Conservation (phyloP, 2,113 vertebrate genomes). For the Plectropomus leopardus region DNA sequence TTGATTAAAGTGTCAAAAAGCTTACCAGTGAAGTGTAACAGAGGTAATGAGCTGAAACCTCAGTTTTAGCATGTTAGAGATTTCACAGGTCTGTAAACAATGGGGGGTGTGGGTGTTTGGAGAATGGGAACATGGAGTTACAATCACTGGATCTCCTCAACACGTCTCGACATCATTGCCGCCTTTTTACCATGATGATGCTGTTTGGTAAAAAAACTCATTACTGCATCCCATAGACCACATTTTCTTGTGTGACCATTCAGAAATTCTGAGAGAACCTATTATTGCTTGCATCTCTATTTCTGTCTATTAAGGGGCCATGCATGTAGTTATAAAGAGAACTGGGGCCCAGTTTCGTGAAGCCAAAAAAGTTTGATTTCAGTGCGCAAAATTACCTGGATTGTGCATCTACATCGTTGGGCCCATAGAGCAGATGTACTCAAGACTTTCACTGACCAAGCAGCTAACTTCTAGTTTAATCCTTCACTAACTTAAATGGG, state of each 20-base stretch:
- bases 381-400: too few relatives aligned
- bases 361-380: too few relatives aligned
- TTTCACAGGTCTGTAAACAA: conserved; percentile 64
- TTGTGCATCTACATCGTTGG: too few relatives aligned
- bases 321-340: too few relatives aligned
- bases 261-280: conserved; percentile 5
- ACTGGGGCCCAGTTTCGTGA: too few relatives aligned
- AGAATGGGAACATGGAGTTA: conserved; percentile 32
- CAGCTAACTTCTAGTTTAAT: too few relatives aligned
- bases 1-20: conserved; percentile 55
- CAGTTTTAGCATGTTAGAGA: conserved; percentile 55
- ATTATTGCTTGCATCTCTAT: neutral
- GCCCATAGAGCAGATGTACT: too few relatives aligned
- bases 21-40: conserved; percentile 63
- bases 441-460: too few relatives aligned
- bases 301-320: conserved; percentile 6
- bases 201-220: conserved; percentile 47
- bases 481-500: too few relatives aligned
- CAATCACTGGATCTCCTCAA: conserved; percentile 54
- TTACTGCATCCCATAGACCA: conserved; percentile 8
- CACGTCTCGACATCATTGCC: too few relatives aligned
- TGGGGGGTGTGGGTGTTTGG: conserved; percentile 6
- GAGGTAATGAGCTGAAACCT: conserved; percentile 68
- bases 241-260: conserved; percentile 1
- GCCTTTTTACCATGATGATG: conserved; percentile 63